A percentile compares a stretch with the other conserved stretches of the same genome.
These are phyloP conservation scores for Nesoenas mayeri DNA, from an alignment of 2,113 vertebrate species.

Conservation along the genomic window DNA sequence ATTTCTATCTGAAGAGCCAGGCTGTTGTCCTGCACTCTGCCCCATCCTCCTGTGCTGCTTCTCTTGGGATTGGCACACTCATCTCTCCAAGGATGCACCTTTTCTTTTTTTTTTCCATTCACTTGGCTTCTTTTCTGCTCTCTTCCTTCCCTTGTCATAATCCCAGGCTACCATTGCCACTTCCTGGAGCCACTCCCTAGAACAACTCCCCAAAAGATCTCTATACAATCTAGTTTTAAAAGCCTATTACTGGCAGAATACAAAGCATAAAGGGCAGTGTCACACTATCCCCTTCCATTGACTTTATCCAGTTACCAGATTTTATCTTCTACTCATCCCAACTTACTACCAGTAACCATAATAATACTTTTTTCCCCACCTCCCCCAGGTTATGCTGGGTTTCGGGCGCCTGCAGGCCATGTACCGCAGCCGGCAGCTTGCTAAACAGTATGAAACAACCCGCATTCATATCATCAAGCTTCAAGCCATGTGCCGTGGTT, in stretches of 20 bases:
- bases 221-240: neutral
- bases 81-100: neutral
- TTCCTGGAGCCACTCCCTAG: neutral
- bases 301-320: neutral
- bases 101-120: neutral
- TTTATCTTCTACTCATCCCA: neutral
- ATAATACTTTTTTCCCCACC: neutral
- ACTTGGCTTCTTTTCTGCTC: neutral
- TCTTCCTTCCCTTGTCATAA: neutral
- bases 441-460: slow-evolving; percentile 75
- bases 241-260: neutral
- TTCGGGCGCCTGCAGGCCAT: slow-evolving; percentile 90
- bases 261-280: neutral
- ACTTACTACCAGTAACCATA: neutral
- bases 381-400: slow-evolving; percentile 82
- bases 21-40: neutral
- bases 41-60: neutral
- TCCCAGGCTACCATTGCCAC: neutral
- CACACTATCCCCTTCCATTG: neutral
- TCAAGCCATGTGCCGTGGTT: slow-evolving; percentile 82
- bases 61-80: neutral
- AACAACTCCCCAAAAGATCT: neutral
- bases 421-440: slow-evolving; percentile 77
- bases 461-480: slow-evolving; percentile 69
- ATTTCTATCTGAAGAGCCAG: neutral